Evolutionary conservation across 2,797 vertebrate species (phyloP), one percentile per base, ranked within the genome.

Genomic region (Adelosebastes latens): DNA sequence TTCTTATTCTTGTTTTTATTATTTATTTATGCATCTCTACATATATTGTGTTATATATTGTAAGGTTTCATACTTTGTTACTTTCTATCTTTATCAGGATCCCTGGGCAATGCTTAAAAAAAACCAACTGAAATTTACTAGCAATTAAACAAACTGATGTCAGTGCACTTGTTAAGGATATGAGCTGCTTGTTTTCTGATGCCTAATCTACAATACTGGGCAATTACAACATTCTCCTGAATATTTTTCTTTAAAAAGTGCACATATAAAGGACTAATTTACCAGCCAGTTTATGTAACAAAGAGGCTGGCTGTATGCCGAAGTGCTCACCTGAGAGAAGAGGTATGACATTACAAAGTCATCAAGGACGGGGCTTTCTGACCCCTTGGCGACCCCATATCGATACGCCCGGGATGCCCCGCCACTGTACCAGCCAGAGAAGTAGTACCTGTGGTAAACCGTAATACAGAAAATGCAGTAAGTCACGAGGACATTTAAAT

Each of bases 281-380:
- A n/a, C 27, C 10, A 56, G 29, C 3, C 8, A 59, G 7, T 18
- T 25, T 22, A 18, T 24, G 16, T 32, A 27, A 62, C 53, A 34
- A 27, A 59, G 12, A 3, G 5, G 3, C 12, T 39, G 8, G 25
- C 6, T 62, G 6, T 56, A 58, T 24, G 27, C 1, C 18, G 8
- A 63, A 24, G 16, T 18, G 24, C 68, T 93, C 93, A 98, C 98
- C 97, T 99, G 98, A 90, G 94, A 96, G 74, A 98, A 99, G 61
- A 99, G 96, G 73, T 99, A 98, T 62, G 96, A 96, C 97, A 98
- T 98, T 75, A 98, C 96, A 88, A 92, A 83, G 86, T 99, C 97
- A 67, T 99, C 98, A 65, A 98, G 93, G 77, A 98, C 95, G 1
- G 97, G 97, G 75, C 96, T 97, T 92, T 98, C 97, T 25, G 96